Base-by-base conservation (phyloP, 2,797 vertebrate species). In the Falco peregrinus region DNA sequence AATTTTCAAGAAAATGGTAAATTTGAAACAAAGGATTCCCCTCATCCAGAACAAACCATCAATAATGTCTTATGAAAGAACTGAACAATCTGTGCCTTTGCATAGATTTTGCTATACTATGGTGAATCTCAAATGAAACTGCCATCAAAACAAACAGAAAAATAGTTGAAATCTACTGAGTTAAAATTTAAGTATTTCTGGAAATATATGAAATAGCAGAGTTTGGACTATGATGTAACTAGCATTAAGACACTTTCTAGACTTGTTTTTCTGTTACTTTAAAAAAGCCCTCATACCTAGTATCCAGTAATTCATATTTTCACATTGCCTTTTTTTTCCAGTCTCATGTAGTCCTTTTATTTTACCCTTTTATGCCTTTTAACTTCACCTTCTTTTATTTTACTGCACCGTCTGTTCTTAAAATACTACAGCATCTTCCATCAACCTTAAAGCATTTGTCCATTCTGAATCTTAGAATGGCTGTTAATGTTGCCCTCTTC, bases 401-500 rank as follows among this genome's bases (percentile, higher is more conserved):
- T 35, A 59, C 31, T 50, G 8, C 21, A 48, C 11, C 5, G 24
- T 43, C 43, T 37, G 9, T 67, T 90, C 59, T 74, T 25, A 90
- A 88, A 90, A 37, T 63, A 78, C 5, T 0, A 0, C 54, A 74
- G 26, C 50, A 54, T 28, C 50, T 81, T 80, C 57, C 39, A 25
- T 10, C 17, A 26, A 35, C 16, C 11, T 11, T 31, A 65, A 84
- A 82, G 59, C 45, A 31, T 35, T 60, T 65, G 18, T 22, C 51
- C 35, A 47, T 35, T 29, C 20, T 50, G 12, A 59, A 19, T 60
- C 47, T 50, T 39, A 69, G 31, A 90, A 61, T 4, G 12, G 21
- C 47, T 87, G 83, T 61, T 63, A 90, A 92, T 79, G 63, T 92
- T 93, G 93, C 96, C 92, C 80, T 95, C 93, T 95, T 83, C 87